These are phyloP conservation scores for Rhinogobius similis DNA, from an alignment of 2,113 vertebrate genomes.

Conservation along the genomic window DNA sequence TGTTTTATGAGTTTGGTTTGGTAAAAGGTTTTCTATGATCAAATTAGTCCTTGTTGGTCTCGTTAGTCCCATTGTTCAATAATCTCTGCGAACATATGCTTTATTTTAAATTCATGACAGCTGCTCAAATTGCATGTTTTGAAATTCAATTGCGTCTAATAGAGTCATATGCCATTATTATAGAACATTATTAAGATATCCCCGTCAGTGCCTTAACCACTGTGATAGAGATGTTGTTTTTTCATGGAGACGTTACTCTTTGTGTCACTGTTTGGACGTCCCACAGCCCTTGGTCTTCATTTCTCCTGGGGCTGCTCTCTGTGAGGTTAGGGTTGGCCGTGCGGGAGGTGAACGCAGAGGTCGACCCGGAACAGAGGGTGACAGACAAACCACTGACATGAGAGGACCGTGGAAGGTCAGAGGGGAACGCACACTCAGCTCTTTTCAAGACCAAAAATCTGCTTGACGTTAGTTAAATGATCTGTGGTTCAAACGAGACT, in stretches of 20 bases:
- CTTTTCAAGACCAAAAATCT: slow-evolving; percentile 16
- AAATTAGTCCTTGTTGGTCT: too few relatives aligned
- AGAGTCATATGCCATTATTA: not conserved
- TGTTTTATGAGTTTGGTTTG: too few relatives aligned
- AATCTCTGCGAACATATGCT: not conserved
- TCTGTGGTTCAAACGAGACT: not conserved
- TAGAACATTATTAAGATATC: not conserved
- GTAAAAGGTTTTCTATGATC: too few relatives aligned
- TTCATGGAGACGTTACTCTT: slow-evolving; percentile 25
- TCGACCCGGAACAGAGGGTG: slow-evolving; percentile 28
- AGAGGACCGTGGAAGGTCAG: slow-evolving; percentile 29
- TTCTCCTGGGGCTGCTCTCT: slow-evolving; percentile 6
- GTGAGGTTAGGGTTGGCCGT: slow-evolving; percentile 33
- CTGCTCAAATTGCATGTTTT: not conserved
- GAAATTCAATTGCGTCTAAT: not conserved
- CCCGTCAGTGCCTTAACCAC: not conserved
- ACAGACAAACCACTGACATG: slow-evolving; percentile 35
- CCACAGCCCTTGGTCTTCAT: not conserved
- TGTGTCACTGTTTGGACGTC: slow-evolving; percentile 24
- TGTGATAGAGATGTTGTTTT: not conserved
- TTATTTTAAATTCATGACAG: not conserved
- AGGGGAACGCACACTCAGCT: slow-evolving; percentile 15
- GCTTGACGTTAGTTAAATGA: not conserved
- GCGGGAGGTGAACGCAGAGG: slow-evolving; percentile 39
- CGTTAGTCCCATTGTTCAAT: too few relatives aligned